A percentile compares a stretch with the other conserved stretches of the same genome.
These are phyloP conservation scores for Noturus placidus DNA, from an alignment of 2,113 vertebrate genomes.

Conservation along the genomic window DNA sequence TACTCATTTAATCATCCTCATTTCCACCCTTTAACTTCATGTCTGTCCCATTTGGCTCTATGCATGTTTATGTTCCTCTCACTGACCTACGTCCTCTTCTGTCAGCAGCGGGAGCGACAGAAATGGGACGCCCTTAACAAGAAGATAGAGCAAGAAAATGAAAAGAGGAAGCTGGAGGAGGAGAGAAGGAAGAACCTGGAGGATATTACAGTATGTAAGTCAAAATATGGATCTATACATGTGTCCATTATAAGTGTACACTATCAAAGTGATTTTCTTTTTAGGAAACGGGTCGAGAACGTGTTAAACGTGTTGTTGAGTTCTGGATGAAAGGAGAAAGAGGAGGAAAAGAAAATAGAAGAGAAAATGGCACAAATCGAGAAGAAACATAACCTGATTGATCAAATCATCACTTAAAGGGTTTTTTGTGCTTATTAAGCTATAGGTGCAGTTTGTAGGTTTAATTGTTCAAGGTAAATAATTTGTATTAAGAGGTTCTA, in stretches of 20 bases:
- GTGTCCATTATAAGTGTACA: neutral
- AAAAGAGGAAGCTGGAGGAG: slow-evolving; percentile 87
- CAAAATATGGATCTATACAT: too few relatives aligned
- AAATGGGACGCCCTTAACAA: slow-evolving; percentile 83
- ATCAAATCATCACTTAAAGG: too few relatives aligned
- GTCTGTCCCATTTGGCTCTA: neutral
- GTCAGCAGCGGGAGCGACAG: slow-evolving; percentile 83
- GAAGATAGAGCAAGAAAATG: slow-evolving; percentile 86
- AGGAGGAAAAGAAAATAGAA: too few relatives aligned
- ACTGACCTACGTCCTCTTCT: neutral
- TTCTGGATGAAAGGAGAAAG: too few relatives aligned
- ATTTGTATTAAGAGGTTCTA: neutral
- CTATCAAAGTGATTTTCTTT: slow-evolving; percentile 17
- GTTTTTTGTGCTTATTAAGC: too few relatives aligned
- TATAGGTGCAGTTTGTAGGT: too few relatives aligned
- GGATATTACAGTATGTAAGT: slow-evolving; percentile 78
- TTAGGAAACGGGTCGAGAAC: slow-evolving; percentile 86
- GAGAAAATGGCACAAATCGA: too few relatives aligned
- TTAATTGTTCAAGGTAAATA: neutral
- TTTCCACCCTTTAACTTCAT: neutral
- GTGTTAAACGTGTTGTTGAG: too few relatives aligned
- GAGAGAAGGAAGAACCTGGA: slow-evolving; percentile 82
- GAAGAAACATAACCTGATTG: too few relatives aligned
- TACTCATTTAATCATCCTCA: neutral
- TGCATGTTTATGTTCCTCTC: neutral